phyloP scores from a whole-genome alignment of 2,113 vertebrate species.

The Corvus moneduloides region DNA sequence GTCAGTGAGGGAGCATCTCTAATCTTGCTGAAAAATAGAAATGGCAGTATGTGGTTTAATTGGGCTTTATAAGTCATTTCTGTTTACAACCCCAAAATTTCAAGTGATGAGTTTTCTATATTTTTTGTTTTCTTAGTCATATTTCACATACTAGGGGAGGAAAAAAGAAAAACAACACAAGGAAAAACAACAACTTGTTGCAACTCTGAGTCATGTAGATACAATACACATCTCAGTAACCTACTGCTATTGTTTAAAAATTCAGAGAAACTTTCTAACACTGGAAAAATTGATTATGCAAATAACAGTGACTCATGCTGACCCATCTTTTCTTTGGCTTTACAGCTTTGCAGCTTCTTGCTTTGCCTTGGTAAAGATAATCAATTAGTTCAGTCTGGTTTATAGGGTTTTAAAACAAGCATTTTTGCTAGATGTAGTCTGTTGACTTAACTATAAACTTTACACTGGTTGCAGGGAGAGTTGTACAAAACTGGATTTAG shows the following conservation, averaged over 20 bases:
- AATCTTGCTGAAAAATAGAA: not conserved
- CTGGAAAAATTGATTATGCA: slow-evolving; percentile 55
- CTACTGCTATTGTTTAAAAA: not conserved
- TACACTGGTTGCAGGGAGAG: not conserved
- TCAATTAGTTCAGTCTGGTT: slow-evolving; percentile 38
- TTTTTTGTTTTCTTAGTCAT: not conserved
- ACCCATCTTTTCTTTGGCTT: slow-evolving; percentile 30
- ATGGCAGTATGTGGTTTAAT: not conserved
- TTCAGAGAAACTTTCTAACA: not conserved
- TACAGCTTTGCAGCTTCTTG: not conserved
- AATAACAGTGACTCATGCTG: slow-evolving; percentile 17
- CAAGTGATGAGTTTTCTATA: not conserved
- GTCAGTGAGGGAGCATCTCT: not conserved
- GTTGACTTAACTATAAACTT: not conserved
- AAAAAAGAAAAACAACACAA: not conserved
- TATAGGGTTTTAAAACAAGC: not conserved
- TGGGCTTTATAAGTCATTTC: not conserved
- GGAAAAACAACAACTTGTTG: not conserved
- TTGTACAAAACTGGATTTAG: not conserved
- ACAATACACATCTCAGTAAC: not conserved
- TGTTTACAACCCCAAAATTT: not conserved
- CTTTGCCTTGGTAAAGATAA: slow-evolving; percentile 32
- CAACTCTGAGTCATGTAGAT: not conserved
- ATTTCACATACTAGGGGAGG: not conserved
- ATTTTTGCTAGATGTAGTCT: not conserved